Base-by-base conservation (phyloP, 2,113 vertebrate genomes). In the Leucosticte australis region DNA sequence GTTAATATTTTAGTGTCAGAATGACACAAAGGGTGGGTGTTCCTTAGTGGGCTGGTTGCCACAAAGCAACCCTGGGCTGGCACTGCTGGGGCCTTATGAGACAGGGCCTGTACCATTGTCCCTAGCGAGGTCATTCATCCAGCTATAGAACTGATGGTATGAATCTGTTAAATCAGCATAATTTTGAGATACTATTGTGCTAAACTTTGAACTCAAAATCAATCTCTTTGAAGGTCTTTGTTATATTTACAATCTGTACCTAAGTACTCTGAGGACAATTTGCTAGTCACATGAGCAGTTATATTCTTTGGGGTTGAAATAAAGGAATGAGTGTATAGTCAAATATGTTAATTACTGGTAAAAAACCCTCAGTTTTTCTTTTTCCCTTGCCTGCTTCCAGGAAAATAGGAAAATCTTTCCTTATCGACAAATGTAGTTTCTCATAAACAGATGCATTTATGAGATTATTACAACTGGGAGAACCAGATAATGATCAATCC, bases 311-410 rank as follows among this genome's bases (percentile, higher is more conserved):
- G 3, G 13, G 13, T n/a, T 74, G 10, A 68, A 86, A 52, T 60
- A 71, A 85, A 84, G 6, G 1, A 3, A 17, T 57, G 37, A 57
- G 4, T 20, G 20, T 41, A 13, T 15, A 31, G 18, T 46, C 13
- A 64, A 55, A 49, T 69, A 37, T 37, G 5, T 33, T 30, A 44
- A 73, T 21, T 28, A 26, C 2, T 64, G 4, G 20, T 47, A 70
- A 37, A 53, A 42, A 50, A 3, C 0, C 1, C 11, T 13, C 8
- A 20, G 2, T 31, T 46, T 69, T 5, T 70, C 7, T 70, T 57
- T 41, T 57, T n/a, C 5, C 5, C 5, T 64, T 78, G 4, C 7
- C 44, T 62, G 20, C 8, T 78, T 84, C 5, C 17, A 74, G 31
- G 16, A 70, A 60, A 94, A 84, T 26, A 64, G 13, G 13, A 68